Evolutionary conservation across 2,888 invertebrate species (phyloP).

Genomic region (Alviniconcha strummeri): DNA sequence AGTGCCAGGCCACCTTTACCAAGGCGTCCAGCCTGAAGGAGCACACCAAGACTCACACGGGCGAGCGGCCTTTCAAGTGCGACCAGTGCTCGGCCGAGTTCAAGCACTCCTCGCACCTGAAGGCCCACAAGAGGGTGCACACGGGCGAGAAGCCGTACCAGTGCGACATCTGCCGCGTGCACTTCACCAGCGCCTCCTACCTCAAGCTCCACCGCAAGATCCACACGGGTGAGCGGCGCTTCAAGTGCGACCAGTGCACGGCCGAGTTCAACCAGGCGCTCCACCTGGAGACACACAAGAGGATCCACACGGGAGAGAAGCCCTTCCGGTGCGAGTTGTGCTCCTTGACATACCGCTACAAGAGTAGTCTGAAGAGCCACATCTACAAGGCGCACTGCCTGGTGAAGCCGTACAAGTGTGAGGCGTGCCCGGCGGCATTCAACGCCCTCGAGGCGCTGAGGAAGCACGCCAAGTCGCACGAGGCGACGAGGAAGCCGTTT

Average conservation of each 20-base stretch:
- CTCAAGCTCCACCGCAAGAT: conserved; percentile 8
- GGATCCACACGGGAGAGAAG: conserved; percentile 11
- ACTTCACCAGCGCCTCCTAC: background rate
- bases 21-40: conserved; percentile 13
- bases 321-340: background rate
- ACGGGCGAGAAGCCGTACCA: conserved; percentile 17
- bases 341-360: conserved; percentile 8
- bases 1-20: conserved; percentile 14
- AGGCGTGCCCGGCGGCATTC: background rate
- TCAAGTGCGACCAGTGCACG: conserved; percentile 15
- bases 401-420: background rate
- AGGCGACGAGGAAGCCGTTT: background rate
- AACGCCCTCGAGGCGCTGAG: background rate
- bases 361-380: conserved; percentile 16
- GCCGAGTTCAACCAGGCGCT: conserved; percentile 18
- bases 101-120: conserved; percentile 17
- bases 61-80: background rate
- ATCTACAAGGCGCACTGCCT: background rate
- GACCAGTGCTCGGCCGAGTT: background rate
- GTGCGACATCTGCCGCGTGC: conserved; percentile 10
- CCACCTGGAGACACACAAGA: conserved; percentile 10
- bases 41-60: conserved; percentile 11
- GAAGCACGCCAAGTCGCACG: background rate
- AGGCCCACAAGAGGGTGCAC: conserved; percentile 7
- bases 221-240: conserved; percentile 7